Evolutionary conservation across 2,888 invertebrate genomes (phyloP).

Genomic region (Amphipoea oculea): DNA sequence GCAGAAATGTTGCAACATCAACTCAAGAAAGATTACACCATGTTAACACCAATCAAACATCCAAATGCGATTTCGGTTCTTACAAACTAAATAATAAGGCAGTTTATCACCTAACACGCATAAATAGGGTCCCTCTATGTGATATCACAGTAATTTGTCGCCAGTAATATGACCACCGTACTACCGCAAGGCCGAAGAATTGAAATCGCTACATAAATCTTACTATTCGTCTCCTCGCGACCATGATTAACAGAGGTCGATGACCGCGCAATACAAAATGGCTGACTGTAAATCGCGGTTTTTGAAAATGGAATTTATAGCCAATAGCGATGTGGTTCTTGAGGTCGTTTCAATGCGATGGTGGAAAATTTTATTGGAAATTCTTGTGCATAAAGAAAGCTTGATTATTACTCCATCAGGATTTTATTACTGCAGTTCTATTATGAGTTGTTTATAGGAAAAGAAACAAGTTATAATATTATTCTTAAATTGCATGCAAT

Average conservation of each 20-base stretch:
- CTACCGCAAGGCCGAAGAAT: constrained; percentile 63
- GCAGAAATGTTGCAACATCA: constrained; percentile 37
- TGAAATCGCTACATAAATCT: constrained; percentile 63
- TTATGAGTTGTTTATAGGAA: constrained; percentile 13
- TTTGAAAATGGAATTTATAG: constrained; percentile 65
- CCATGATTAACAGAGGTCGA: constrained; percentile 63
- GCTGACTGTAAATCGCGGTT: constrained; percentile 64
- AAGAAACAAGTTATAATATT: constrained; percentile 2
- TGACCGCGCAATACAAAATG: constrained; percentile 66
- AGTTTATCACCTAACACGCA: constrained; percentile 30
- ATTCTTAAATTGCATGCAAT: constrained; percentile 12
- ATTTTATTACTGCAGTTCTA: constrained; percentile 11
- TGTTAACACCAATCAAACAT: constrained; percentile 40
- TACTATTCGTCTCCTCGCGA: constrained; percentile 60
- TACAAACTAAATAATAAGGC: constrained; percentile 28
- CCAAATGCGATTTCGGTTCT: constrained; percentile 24
- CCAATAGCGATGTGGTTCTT: constrained; percentile 45
- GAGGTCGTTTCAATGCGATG: constrained; percentile 29
- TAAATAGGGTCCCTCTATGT: constrained; percentile 52
- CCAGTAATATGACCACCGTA: constrained; percentile 44
- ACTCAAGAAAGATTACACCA: constrained; percentile 28
- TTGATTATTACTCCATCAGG: constrained; percentile 10
- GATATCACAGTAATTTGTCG: constrained; percentile 61
- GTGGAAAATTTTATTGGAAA: constrained; percentile 34
- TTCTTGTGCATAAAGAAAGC: constrained; percentile 38